Evolutionary conservation across 92 coral and sea anemone species (phyloP).

Genomic region (Palythoa grandis): DNA sequence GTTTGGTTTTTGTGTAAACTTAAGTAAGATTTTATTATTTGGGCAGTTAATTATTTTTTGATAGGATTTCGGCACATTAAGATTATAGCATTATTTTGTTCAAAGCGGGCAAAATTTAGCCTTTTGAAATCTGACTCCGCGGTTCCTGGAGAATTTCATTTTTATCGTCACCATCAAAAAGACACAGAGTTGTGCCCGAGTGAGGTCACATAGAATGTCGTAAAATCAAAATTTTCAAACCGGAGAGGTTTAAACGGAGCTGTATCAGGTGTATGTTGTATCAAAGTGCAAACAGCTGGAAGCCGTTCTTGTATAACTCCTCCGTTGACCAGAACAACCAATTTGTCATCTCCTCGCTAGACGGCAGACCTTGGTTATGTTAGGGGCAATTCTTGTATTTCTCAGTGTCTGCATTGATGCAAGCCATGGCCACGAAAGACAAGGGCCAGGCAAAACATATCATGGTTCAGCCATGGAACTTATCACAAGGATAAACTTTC

Average conservation of each 20-base stretch:
- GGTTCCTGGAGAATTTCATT: background rate
- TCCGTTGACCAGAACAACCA: background rate
- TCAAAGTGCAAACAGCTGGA: conserved; percentile 8
- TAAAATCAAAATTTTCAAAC: background rate
- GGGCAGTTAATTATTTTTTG: background rate
- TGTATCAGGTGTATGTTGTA: background rate
- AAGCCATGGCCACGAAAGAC: background rate
- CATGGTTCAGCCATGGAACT: background rate
- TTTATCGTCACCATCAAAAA: background rate
- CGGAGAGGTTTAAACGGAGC: background rate
- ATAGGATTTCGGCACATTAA: background rate
- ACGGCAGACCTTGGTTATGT: background rate
- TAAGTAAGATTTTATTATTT: background rate
- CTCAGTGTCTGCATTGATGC: background rate
- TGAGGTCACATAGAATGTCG: background rate
- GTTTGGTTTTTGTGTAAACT: too few species aligned
- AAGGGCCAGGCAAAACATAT: too few species aligned
- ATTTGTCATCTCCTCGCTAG: conserved; percentile 8
- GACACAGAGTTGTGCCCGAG: background rate
- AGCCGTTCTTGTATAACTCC: background rate
- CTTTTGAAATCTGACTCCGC: conserved; percentile 3
- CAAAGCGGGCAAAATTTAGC: background rate
- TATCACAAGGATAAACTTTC: conserved; percentile 3
- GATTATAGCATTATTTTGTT: background rate
- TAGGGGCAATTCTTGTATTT: background rate